Evolutionary conservation across 2,797 vertebrate species (phyloP).

Genomic region (Artibeus jamaicensis): DNA sequence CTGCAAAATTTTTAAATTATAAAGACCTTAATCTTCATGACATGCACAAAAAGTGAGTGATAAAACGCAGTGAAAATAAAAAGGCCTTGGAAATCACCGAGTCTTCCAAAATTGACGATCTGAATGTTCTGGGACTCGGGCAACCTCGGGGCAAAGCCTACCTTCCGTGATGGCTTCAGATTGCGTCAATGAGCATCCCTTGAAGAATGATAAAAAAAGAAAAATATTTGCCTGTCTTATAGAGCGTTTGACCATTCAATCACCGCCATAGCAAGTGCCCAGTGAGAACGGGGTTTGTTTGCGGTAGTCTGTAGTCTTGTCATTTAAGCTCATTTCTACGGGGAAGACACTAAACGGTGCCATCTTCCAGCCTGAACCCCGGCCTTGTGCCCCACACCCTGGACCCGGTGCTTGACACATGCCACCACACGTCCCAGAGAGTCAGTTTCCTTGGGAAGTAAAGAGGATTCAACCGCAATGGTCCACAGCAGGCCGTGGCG

Average conservation of each 20-base stretch:
- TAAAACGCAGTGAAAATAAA: constrained; percentile 57
- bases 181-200: background rate
- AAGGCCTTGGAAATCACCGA: constrained; percentile 34
- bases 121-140: background rate
- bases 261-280: accelerated
- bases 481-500: background rate
- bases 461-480: background rate
- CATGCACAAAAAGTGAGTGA: constrained; percentile 42
- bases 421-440: background rate
- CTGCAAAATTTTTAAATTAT: constrained; percentile 68
- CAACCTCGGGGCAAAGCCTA: background rate
- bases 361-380: background rate
- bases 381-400: background rate
- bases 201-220: background rate
- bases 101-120: constrained; percentile 41
- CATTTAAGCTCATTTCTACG: background rate
- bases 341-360: background rate
- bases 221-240: background rate
- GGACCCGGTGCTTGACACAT: background rate
- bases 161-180: background rate
- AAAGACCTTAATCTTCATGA: constrained; percentile 61
- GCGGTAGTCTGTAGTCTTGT: background rate
- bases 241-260: background rate
- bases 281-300: background rate
- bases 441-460: background rate